These are phyloP conservation scores for Leucophenga montana DNA, from an alignment of 2,888 invertebrate species.

Conservation along the genomic window DNA sequence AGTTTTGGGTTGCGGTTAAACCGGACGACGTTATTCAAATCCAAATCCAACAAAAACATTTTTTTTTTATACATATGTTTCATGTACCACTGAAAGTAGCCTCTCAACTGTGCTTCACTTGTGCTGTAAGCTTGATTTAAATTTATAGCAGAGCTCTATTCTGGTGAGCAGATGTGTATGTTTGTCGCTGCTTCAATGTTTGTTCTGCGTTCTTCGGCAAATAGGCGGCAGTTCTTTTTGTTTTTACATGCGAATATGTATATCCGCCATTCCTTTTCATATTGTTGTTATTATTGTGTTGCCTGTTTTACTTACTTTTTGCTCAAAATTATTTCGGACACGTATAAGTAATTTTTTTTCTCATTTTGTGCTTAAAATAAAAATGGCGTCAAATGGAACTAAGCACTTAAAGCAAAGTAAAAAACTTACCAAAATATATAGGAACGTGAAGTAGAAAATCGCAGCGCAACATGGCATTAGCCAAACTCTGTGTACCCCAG, in stretches of 20 bases:
- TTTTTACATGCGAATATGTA: background rate
- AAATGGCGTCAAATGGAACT: conserved; percentile 22
- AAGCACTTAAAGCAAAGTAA: conserved; percentile 11
- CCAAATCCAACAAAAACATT: background rate
- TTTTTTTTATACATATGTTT: background rate
- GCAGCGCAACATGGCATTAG: conserved; percentile 10
- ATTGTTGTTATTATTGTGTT: background rate
- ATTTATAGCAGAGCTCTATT: conserved; percentile 10
- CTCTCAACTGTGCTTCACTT: background rate
- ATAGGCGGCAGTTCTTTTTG: background rate
- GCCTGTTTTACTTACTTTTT: background rate
- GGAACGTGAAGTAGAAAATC: background rate
- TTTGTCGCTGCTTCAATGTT: too few relatives aligned
- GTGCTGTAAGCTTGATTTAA: conserved; percentile 16
- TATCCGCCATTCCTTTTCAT: background rate
- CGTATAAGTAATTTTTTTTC: conserved; percentile 10
- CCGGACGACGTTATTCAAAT: too few relatives aligned
- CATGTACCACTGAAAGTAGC: background rate
- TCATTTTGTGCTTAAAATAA: conserved; percentile 22
- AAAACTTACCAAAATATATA: background rate
- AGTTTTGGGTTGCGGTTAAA: too few relatives aligned
- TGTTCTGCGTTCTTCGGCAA: too few relatives aligned
- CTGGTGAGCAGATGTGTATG: too few relatives aligned
- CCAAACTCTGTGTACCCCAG: background rate
- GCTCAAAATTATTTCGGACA: conserved; percentile 16